Evolutionary conservation across 2,888 invertebrate genomes (phyloP).

Genomic region (Diplazon laetatorius): DNA sequence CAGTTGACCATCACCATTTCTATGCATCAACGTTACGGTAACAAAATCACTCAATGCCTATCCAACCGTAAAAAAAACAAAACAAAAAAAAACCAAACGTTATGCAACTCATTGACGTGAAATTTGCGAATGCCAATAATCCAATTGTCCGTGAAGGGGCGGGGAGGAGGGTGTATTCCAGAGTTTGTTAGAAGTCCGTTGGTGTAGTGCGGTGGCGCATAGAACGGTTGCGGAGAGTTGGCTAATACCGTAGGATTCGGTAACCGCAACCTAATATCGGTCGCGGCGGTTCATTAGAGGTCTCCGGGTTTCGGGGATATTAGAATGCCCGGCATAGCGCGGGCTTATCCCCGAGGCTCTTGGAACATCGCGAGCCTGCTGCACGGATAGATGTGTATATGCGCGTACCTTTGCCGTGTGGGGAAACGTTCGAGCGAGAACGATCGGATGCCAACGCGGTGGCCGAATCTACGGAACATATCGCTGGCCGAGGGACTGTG

Average conservation of each 20-base stretch:
- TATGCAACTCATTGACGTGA: too few relatives aligned
- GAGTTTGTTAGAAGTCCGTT: too few relatives aligned
- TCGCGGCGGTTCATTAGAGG: slow-evolving; percentile 75
- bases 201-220: background rate
- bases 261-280: slow-evolving; percentile 72
- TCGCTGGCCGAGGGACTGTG: slow-evolving; percentile 66
- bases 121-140: background rate
- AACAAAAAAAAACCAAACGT: too few relatives aligned
- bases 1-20: slow-evolving; percentile 7
- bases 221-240: slow-evolving; percentile 41
- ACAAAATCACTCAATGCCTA: slow-evolving; percentile 1
- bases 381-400: slow-evolving; percentile 10
- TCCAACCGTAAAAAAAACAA: too few relatives aligned
- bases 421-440: slow-evolving; percentile 60
- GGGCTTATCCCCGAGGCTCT: slow-evolving; percentile 56
- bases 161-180: too few relatives aligned
- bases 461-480: slow-evolving; percentile 73
- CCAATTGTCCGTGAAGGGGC: background rate
- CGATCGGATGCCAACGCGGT: slow-evolving; percentile 72
- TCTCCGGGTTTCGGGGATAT: slow-evolving; percentile 72
- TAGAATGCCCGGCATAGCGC: slow-evolving; percentile 77
- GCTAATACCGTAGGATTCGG: slow-evolving; percentile 60
- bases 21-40: background rate
- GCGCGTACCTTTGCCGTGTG: slow-evolving; percentile 48
- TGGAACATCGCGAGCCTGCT: slow-evolving; percentile 9